A percentile compares a stretch with the other conserved stretches of the same genome.
These are phyloP conservation scores for Hydraecia micacea DNA, from an alignment of 2,888 invertebrate genomes.

Conservation along the genomic window DNA sequence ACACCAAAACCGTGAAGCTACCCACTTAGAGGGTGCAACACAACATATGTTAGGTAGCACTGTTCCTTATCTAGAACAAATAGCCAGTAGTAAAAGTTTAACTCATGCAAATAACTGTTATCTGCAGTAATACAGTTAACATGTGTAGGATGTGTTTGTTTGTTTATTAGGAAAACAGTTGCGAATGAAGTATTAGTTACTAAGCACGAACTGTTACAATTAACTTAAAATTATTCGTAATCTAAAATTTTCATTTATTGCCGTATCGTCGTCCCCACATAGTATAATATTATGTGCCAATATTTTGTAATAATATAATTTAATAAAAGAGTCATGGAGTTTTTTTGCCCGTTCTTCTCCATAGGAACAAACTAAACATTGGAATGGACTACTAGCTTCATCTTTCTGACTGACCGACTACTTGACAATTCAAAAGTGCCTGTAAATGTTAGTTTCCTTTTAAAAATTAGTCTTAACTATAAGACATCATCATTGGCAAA, in stretches of 20 bases:
- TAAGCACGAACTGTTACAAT: background rate
- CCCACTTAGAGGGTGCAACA: constrained; percentile 29
- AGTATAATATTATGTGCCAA: background rate
- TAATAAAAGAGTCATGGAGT: background rate
- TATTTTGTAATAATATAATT: background rate
- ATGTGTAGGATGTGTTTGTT: constrained; percentile 55
- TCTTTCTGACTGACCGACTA: background rate
- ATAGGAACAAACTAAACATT: background rate
- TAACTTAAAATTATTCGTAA: background rate
- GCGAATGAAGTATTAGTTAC: constrained; percentile 6
- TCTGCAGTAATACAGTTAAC: constrained; percentile 56
- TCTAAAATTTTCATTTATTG: background rate
- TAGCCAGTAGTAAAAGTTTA: constrained; percentile 55
- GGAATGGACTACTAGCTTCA: background rate
- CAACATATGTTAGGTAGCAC: constrained; percentile 55
- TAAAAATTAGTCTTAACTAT: background rate
- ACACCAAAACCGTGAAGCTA: constrained; percentile 39
- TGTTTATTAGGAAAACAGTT: constrained; percentile 37
- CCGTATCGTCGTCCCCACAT: too few relatives aligned
- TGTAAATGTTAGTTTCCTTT: background rate
- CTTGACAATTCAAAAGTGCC: background rate
- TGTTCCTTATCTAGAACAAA: constrained; percentile 55
- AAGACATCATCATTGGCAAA: constrained; percentile 1
- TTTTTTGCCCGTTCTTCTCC: background rate
- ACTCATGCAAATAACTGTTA: constrained; percentile 62